Conservation (phyloP, 2,797 vertebrate species). For the Hypotaenidia okinawae region DNA sequence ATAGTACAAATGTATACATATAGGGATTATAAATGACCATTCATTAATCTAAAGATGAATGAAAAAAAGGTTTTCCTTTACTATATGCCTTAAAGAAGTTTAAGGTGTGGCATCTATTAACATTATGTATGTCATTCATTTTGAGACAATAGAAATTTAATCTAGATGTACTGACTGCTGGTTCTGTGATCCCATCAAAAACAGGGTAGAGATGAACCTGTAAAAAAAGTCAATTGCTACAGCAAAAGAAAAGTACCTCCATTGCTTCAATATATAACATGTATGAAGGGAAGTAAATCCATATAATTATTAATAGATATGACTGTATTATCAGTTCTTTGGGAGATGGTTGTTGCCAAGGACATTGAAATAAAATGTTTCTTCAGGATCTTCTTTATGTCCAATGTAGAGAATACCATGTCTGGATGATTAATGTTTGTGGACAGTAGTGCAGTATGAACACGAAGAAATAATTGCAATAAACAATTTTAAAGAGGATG, state of each 20-base stretch:
- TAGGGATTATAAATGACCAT: neutral
- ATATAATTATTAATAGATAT: neutral
- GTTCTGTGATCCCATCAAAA: neutral
- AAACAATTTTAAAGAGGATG: neutral
- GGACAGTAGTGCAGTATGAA: neutral
- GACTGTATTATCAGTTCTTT: neutral
- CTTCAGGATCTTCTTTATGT: neutral
- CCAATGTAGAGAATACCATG: neutral
- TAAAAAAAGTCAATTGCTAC: neutral
- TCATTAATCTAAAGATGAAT: neutral
- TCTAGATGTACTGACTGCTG: neutral
- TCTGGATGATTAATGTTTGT: neutral
- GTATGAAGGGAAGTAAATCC: neutral
- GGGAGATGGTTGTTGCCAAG: neutral
- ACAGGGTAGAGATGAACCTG: neutral
- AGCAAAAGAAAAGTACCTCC: neutral
- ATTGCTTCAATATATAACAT: neutral
- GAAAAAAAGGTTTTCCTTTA: neutral
- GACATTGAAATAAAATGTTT: neutral
- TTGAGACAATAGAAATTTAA: slow-evolving; percentile 31
- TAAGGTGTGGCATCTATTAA: neutral
- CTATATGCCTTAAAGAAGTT: slow-evolving; percentile 35
- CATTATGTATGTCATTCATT: neutral
- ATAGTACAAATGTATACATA: neutral
- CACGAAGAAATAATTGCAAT: neutral